phyloP scores from a whole-genome alignment of 2,888 invertebrate genomes.

The Lobophora halterata region DNA sequence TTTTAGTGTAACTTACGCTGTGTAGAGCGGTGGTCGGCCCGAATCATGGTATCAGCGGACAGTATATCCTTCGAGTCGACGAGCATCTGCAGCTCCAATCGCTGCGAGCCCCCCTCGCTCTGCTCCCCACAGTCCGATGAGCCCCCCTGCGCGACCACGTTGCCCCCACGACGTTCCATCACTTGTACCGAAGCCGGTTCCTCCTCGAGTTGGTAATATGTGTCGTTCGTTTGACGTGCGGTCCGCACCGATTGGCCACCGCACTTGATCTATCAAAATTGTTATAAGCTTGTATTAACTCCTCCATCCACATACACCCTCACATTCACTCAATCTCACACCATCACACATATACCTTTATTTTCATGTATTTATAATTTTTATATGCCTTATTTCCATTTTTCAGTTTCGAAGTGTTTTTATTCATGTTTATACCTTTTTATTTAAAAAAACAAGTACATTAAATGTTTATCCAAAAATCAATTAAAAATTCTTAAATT shows the following conservation, averaged over 20 bases:
- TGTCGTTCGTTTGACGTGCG: slow-evolving; percentile 52
- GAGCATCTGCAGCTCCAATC: slow-evolving; percentile 66
- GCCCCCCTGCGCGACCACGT: slow-evolving; percentile 50
- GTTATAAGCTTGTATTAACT: no score
- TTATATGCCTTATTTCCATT: no score
- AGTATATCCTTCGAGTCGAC: slow-evolving; percentile 74
- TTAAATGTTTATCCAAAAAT: no score
- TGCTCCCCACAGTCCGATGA: slow-evolving; percentile 37
- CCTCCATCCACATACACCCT: no score
- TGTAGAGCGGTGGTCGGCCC: slow-evolving; percentile 77
- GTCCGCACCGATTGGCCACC: slow-evolving; percentile 21
- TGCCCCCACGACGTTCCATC: slow-evolving; percentile 24
- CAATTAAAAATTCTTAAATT: no score
- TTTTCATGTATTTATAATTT: no score
- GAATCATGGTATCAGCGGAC: slow-evolving; percentile 83
- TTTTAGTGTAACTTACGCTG: slow-evolving; percentile 45
- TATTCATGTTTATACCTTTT: no score
- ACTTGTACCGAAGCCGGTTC: slow-evolving; percentile 39
- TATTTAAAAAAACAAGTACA: no score
- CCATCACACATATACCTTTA: no score
- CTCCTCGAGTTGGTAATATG: slow-evolving; percentile 38
- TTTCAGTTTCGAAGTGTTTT: no score
- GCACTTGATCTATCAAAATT: slow-evolving; percentile 24
- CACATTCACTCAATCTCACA: no score
- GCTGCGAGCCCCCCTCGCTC: slow-evolving; percentile 38